Conservation (phyloP, 2,113 vertebrate genomes). For the Crotalus helleri region DNA sequence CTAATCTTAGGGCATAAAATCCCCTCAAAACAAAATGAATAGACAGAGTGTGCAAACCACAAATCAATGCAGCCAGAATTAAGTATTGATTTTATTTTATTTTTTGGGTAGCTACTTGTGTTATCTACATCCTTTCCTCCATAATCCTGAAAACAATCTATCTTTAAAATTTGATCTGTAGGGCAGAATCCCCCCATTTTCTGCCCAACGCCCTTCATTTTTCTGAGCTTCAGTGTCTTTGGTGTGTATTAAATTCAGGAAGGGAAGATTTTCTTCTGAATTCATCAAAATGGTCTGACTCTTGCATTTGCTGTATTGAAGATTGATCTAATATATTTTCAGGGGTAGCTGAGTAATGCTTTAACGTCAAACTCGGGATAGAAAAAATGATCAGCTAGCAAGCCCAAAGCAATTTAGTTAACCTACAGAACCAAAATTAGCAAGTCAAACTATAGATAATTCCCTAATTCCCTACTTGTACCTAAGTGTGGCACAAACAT, state of each 20-base stretch:
- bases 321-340: not conserved
- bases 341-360: accelerated
- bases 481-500: not conserved
- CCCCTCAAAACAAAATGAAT: not conserved
- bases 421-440: not conserved
- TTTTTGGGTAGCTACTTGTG: constrained; percentile 44
- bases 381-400: not conserved
- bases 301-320: not conserved
- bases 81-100: constrained; percentile 61
- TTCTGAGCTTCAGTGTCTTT: not conserved
- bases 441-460: not conserved
- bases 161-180: not conserved
- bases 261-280: accelerated
- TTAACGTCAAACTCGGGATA: not conserved
- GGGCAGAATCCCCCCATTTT: not conserved
- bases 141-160: not conserved
- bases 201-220: not conserved
- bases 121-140: not conserved
- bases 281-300: not conserved
- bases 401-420: not conserved
- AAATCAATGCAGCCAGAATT: constrained; percentile 64
- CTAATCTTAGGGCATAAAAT: not conserved
- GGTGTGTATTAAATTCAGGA: not conserved
- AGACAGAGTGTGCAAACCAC: constrained; percentile 11
- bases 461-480: no score